Conservation (phyloP, 2,113 vertebrate genomes). For the Nerophis ophidion region DNA sequence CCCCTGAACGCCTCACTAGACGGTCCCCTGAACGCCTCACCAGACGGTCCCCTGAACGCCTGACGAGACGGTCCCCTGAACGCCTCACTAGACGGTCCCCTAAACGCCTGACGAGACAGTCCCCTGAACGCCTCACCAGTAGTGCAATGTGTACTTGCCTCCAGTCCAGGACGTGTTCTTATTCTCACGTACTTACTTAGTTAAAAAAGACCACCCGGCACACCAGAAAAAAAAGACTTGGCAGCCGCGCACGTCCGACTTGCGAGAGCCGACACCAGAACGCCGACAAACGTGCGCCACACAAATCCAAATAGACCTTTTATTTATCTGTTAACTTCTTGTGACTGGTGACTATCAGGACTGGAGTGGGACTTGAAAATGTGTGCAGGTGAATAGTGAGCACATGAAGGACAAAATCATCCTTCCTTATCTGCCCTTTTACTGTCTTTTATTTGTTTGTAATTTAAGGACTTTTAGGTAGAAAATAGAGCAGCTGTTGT, state of each 20-base stretch:
- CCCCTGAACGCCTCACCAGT: too few relatives aligned
- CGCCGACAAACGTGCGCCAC: background rate
- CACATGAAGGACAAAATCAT: conserved; percentile 37
- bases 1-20: too few relatives aligned
- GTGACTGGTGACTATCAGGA: conserved; percentile 35
- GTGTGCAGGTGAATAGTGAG: conserved; percentile 21
- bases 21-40: too few relatives aligned
- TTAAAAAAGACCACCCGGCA: conserved; percentile 22
- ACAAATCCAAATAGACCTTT: conserved; percentile 6
- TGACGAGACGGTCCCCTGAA: too few relatives aligned
- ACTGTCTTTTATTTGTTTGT: conserved; percentile 30
- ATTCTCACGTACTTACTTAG: conserved; percentile 19
- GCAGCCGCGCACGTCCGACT: conserved; percentile 41
- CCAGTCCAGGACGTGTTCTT: conserved; percentile 33
- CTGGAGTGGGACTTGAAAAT: conserved; percentile 39
- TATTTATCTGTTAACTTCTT: conserved; percentile 64
- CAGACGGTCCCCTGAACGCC: too few relatives aligned
- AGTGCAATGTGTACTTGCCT: conserved; percentile 15
- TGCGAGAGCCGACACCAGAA: background rate
- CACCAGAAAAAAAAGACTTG: conserved; percentile 24
- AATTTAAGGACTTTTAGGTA: conserved; percentile 47
- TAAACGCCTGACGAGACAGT: too few relatives aligned
- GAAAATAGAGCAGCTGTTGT: conserved; percentile 32
- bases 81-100: too few relatives aligned
- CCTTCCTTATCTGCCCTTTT: conserved; percentile 46